Evolutionary conservation across 2,797 vertebrate genomes (phyloP).

Genomic region (Tragelaphus oryx): DNA sequence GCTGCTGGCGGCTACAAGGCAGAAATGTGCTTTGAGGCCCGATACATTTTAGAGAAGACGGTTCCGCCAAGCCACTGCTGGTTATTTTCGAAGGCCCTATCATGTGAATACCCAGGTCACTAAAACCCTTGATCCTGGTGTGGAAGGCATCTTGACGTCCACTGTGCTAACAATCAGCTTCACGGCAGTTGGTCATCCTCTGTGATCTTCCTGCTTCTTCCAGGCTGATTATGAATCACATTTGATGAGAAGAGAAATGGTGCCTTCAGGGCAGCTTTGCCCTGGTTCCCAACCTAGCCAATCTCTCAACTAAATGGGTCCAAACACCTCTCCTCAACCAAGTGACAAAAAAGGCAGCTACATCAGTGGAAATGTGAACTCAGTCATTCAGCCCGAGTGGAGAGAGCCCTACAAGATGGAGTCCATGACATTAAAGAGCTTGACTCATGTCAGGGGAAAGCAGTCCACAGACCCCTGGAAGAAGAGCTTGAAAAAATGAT

Average conservation of each 20-base stretch:
- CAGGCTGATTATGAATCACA: constrained; percentile 54
- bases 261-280: constrained; percentile 42
- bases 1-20: constrained; percentile 59
- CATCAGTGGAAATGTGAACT: constrained; percentile 53
- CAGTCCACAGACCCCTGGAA: constrained; percentile 43
- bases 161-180: background rate
- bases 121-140: background rate
- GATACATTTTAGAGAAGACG: constrained; percentile 41
- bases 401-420: constrained; percentile 40
- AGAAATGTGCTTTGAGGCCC: constrained; percentile 60
- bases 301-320: constrained; percentile 61
- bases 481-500: constrained; percentile 41
- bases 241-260: constrained; percentile 44
- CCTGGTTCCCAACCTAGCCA: constrained; percentile 45
- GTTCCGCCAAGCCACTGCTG: constrained; percentile 46
- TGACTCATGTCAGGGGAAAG: constrained; percentile 27
- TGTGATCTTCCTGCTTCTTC: constrained; percentile 36
- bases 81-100: background rate
- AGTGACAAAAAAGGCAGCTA: constrained; percentile 65
- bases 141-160: background rate
- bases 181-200: background rate
- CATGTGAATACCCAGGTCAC: background rate
- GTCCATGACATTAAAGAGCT: constrained; percentile 48
- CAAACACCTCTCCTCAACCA: constrained; percentile 55
- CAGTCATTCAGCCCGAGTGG: constrained; percentile 50